These are phyloP conservation scores for Euspilapteryx auroguttella DNA, from an alignment of 2,888 invertebrate genomes.

Conservation along the genomic window DNA sequence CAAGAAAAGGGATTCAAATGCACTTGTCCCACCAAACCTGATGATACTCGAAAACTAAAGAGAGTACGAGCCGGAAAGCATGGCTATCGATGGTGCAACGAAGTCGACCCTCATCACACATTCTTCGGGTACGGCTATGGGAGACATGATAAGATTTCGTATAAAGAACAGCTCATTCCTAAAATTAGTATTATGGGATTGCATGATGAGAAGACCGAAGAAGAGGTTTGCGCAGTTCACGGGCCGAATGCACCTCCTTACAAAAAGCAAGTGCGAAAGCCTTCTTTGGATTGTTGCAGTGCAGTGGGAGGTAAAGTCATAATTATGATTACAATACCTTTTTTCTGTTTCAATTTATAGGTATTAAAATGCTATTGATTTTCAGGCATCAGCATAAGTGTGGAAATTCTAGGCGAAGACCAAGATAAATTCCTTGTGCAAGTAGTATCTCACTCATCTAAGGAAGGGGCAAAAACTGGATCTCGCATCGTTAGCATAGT, in stretches of 20 bases:
- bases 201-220: slow-evolving; percentile 13
- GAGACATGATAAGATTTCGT: slow-evolving; percentile 26
- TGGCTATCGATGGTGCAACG: slow-evolving; percentile 42
- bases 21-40: slow-evolving; percentile 17
- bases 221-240: slow-evolving; percentile 17
- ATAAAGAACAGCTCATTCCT: slow-evolving; percentile 17
- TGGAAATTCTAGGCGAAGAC: slow-evolving; percentile 44
- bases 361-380: too few relatives aligned
- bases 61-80: slow-evolving; percentile 31
- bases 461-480: slow-evolving; percentile 58
- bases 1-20: slow-evolving; percentile 14
- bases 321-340: neutral
- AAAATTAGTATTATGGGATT: slow-evolving; percentile 31
- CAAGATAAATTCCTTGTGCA: slow-evolving; percentile 61
- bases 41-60: slow-evolving; percentile 21
- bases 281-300: slow-evolving; percentile 47
- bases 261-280: slow-evolving; percentile 24
- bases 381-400: slow-evolving; percentile 38
- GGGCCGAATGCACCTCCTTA: slow-evolving; percentile 22
- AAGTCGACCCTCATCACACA: slow-evolving; percentile 38
- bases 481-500: slow-evolving; percentile 63
- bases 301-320: slow-evolving; percentile 35
- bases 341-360: too few relatives aligned
- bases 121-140: slow-evolving; percentile 41
- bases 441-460: slow-evolving; percentile 61